Evolutionary conservation across 2,797 vertebrate genomes (phyloP).

Genomic region (Esox masquinongy): DNA sequence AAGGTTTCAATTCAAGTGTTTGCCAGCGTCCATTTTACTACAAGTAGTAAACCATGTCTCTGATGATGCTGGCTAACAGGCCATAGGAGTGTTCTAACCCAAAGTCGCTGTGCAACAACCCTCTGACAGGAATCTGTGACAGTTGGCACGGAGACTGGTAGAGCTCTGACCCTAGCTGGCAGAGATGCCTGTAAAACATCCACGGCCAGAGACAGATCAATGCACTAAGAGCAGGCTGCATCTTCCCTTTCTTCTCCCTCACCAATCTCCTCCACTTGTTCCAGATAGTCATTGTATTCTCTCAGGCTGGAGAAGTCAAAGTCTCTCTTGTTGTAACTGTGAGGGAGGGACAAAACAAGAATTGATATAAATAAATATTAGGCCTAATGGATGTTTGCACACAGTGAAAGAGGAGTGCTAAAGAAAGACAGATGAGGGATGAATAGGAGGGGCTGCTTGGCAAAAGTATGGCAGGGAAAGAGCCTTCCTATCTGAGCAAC

Average conservation of each 20-base stretch:
- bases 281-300: slow-evolving; percentile 96
- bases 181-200: slow-evolving; percentile 36
- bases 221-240: slow-evolving; percentile 9
- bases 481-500: slow-evolving; percentile 62
- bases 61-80: neutral
- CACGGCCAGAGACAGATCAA: slow-evolving; percentile 39
- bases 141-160: slow-evolving; percentile 20
- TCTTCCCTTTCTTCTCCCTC: slow-evolving; percentile 38
- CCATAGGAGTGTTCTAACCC: neutral
- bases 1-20: neutral
- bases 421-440: slow-evolving; percentile 66
- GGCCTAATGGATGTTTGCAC: slow-evolving; percentile 56
- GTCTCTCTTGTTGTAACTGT: slow-evolving; percentile 98
- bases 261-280: slow-evolving; percentile 96
- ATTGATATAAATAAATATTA: neutral
- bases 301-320: slow-evolving; percentile 87
- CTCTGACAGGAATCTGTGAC: slow-evolving; percentile 31
- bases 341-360: slow-evolving; percentile 37
- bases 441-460: slow-evolving; percentile 60
- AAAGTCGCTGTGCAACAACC: slow-evolving; percentile 10
- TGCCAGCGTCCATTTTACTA: neutral
- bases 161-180: slow-evolving; percentile 25
- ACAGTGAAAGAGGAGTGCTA: slow-evolving; percentile 41
- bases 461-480: slow-evolving; percentile 71
- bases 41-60: neutral